Evolutionary conservation across 2,797 vertebrate species (phyloP), one percentile per base, ranked within the genome.

Genomic region (Pseudochirops corinnae): DNA sequence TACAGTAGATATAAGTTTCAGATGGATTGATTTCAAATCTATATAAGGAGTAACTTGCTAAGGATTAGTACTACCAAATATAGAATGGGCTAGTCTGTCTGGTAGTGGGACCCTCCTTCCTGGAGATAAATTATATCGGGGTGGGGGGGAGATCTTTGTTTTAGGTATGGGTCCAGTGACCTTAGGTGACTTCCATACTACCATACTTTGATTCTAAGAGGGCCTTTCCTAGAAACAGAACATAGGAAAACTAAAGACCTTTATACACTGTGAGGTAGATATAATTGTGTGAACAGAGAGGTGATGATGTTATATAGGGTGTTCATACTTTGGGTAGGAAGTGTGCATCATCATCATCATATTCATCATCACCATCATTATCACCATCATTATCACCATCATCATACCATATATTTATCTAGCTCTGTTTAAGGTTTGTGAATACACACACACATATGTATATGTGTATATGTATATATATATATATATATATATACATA

Each of bases 391-490:
- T n/a, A n/a, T 60, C 60, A 33, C 33, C n/a, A 18, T 74, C 7
- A 82, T 46, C n/a, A 46, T 33, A 13, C 3, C 21, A 50, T 28
- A 87, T 39, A 10, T 82, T 67, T 67, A 67, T 74, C 21, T 26
- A 50, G 39, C 13, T 11, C 39, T 87, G 46, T 46, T 87, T 50
- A 87, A 87, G 21, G 39, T 87, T 87, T 87, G 6, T n/a, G 39
- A 74, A 74, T 39, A 39, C 7, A 24, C 5, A 74, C 5, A 0
- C 2, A 24, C 9, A 39, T 5, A 0, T 39, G 4, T 16, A 5
- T n/a, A 18, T 5, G 16, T 67, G 5, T 67, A 10, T 18, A 2
- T n/a, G 5, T 0, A 2, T 18, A 11, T n/a, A 6, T n/a, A n/a
- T n/a, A n/a, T n/a, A 18, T 21, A n/a, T n/a, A n/a, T 18, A 18